Percentiles rank a stretch among this genome's conserved stretches.
Evolutionary conservation across 2,888 invertebrate species (phyloP).

Genomic region (Lymantria dispar): DNA sequence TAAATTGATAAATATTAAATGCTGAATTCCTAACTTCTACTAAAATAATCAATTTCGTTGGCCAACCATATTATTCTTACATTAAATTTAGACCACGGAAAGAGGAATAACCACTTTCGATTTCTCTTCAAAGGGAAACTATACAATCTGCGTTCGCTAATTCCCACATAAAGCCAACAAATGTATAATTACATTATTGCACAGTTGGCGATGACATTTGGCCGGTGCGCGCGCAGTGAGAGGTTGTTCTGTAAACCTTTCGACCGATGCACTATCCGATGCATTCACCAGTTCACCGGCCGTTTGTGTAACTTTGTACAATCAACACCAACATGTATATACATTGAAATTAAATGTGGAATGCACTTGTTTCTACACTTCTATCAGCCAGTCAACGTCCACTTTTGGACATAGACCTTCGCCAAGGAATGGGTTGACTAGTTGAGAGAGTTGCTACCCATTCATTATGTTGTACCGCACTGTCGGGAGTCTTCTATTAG

Average conservation of each 20-base stretch:
- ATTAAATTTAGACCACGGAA: background rate
- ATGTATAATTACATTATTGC: constrained; percentile 27
- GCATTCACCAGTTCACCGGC: constrained; percentile 30
- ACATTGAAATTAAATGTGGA: no score
- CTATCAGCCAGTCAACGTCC: no score
- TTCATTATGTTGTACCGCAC: no score
- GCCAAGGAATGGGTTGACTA: no score
- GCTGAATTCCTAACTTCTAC: no score
- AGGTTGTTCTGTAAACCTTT: constrained; percentile 50
- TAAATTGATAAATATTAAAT: no score
- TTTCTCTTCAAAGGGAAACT: constrained; percentile 18
- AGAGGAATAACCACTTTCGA: constrained; percentile 17
- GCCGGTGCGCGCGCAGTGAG: constrained; percentile 45
- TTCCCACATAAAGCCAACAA: constrained; percentile 20
- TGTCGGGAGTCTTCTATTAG: no score
- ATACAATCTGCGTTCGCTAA: constrained; percentile 13
- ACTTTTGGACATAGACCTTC: no score
- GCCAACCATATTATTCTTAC: background rate
- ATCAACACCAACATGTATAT: constrained; percentile 16
- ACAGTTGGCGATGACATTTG: constrained; percentile 64
- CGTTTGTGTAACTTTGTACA: constrained; percentile 27
- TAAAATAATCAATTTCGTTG: no score
- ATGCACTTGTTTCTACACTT: no score
- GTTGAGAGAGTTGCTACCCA: no score
- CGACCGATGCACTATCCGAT: constrained; percentile 46